These are phyloP conservation scores for Rhinolophus ferrumequinum DNA, from an alignment of 2,113 vertebrate species.

Conservation along the genomic window DNA sequence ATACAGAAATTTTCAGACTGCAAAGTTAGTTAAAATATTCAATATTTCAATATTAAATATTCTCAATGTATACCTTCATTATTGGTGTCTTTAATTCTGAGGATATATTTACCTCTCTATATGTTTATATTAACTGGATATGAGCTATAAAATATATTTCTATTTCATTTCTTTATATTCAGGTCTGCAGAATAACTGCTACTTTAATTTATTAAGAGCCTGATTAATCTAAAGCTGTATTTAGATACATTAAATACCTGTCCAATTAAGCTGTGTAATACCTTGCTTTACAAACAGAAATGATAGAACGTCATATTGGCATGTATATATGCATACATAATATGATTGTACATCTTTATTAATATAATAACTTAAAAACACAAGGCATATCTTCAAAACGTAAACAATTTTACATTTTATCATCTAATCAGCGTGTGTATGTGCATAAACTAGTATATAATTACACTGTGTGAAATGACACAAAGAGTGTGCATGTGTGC, in stretches of 20 bases:
- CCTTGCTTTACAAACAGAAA: neutral
- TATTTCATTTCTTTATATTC: neutral
- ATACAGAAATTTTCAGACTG: neutral
- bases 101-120: neutral
- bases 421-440: neutral
- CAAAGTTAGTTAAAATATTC: neutral
- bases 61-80: neutral
- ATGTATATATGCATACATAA: neutral
- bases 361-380: neutral
- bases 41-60: neutral
- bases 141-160: neutral
- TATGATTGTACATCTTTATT: neutral
- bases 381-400: neutral
- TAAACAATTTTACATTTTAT: neutral
- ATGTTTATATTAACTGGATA: neutral
- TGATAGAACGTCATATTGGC: neutral
- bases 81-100: neutral
- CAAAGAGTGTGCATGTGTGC: neutral
- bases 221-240: neutral
- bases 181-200: neutral
- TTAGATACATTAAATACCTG: neutral
- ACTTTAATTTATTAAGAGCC: neutral
- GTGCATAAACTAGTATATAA: neutral
- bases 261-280: neutral
- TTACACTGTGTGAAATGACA: accelerated